Conservation (phyloP, 2,888 invertebrate species). For the Cataglyphis altisquamis region DNA sequence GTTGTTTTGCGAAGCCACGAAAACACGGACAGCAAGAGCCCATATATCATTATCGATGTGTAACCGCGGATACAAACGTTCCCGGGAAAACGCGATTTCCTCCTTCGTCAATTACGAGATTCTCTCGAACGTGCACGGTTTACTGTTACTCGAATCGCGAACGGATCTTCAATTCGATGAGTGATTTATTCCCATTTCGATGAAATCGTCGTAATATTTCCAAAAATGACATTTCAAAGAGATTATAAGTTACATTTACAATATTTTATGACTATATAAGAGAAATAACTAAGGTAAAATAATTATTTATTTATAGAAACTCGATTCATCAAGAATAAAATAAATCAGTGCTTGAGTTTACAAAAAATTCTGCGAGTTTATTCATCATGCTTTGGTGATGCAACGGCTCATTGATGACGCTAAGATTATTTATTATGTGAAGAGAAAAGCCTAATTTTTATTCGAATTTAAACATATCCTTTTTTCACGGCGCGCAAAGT, state of each 20-base stretch:
- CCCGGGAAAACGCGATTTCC: neutral
- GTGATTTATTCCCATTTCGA: constrained; percentile 17
- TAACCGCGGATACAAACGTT: neutral
- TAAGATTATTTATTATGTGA: neutral
- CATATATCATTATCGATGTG: constrained; percentile 47
- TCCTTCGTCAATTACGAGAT: neutral
- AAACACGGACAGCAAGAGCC: constrained; percentile 20
- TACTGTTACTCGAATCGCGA: neutral
- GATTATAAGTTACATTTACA: neutral
- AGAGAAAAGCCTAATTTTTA: constrained; percentile 29
- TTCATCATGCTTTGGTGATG: neutral
- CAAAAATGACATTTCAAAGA: neutral
- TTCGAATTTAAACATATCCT: neutral
- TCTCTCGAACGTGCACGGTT: neutral
- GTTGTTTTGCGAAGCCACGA: constrained; percentile 51
- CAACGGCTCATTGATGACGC: neutral
- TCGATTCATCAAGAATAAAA: neutral
- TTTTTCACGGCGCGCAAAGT: constrained; percentile 38
- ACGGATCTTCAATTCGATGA: neutral
- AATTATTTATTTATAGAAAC: neutral
- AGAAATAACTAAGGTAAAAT: neutral
- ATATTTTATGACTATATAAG: neutral
- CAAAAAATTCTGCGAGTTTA: neutral
- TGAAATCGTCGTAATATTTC: neutral
- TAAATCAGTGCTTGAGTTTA: neutral